Percentiles rank a stretch among this genome's conserved stretches.
phyloP scores from a whole-genome alignment of 2,797 vertebrate genomes.

The Microctenopoma stevenorrisi region DNA sequence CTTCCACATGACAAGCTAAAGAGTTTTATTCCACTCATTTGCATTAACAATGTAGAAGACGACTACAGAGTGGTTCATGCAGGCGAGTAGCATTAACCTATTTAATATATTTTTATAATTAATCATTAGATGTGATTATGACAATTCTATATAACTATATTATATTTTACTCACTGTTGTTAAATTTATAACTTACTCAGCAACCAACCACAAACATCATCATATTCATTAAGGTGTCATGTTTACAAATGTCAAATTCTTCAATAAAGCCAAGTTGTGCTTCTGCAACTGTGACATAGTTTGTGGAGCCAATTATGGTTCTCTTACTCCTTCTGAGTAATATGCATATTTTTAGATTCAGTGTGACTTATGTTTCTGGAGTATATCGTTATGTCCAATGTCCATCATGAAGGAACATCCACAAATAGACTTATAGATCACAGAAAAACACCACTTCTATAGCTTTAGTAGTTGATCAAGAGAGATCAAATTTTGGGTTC shows the following conservation, averaged over 20 bases:
- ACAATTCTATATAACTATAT: background rate
- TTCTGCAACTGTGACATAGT: background rate
- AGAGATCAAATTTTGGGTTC: background rate
- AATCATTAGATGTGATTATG: background rate
- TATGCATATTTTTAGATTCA: background rate
- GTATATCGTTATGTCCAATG: slow-evolving; percentile 1
- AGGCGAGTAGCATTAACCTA: background rate
- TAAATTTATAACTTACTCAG: background rate
- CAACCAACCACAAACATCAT: background rate
- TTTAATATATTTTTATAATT: background rate
- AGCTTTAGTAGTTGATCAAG: background rate
- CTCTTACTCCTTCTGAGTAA: background rate
- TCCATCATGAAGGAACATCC: background rate
- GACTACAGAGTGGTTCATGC: background rate
- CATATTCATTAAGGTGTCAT: background rate
- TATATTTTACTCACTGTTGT: background rate
- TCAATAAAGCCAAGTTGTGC: background rate
- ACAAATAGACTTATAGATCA: background rate
- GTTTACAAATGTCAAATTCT: background rate
- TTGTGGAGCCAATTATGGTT: background rate
- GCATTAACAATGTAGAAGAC: background rate
- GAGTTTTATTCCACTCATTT: background rate
- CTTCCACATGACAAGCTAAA: background rate
- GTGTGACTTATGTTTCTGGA: background rate
- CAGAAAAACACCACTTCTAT: background rate